Evolutionary conservation across 2,888 invertebrate genomes (phyloP).

Genomic region (Entomobrya multifasciata): DNA sequence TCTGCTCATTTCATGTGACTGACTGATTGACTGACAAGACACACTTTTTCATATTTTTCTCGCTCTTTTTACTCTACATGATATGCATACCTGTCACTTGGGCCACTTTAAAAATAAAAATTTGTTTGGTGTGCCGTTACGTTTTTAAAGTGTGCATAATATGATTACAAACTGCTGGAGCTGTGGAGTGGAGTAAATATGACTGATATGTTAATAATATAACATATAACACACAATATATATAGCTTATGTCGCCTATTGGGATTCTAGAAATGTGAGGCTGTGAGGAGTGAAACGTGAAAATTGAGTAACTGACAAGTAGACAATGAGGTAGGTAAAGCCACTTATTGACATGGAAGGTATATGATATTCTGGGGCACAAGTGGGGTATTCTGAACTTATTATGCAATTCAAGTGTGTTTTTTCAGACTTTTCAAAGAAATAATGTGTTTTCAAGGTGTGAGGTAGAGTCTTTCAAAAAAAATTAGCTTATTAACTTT

Average conservation of each 20-base stretch:
- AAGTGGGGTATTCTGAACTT: slow-evolving; percentile 14
- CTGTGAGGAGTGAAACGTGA: slow-evolving; percentile 38
- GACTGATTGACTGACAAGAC: slow-evolving; percentile 69
- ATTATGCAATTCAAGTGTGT: neutral
- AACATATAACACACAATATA: neutral
- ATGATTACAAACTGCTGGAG: neutral
- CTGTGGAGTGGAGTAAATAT: neutral
- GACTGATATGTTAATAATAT: slow-evolving; percentile 12
- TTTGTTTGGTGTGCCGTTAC: slow-evolving; percentile 18
- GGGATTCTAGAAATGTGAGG: neutral
- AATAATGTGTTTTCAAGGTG: slow-evolving; percentile 70
- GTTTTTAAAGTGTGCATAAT: slow-evolving; percentile 4
- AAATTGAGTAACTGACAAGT: slow-evolving; percentile 55
- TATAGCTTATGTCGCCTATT: slow-evolving; percentile 1
- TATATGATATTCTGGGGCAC: slow-evolving; percentile 28
- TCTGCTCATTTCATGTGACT: slow-evolving; percentile 13
- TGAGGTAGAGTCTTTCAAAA: slow-evolving; percentile 76
- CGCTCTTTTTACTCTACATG: slow-evolving; percentile 4
- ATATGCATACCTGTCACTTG: slow-evolving; percentile 32
- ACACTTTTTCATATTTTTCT: slow-evolving; percentile 35
- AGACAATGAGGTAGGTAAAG: slow-evolving; percentile 41
- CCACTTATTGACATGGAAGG: slow-evolving; percentile 9
- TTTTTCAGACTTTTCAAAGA: neutral
- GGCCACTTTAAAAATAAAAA: slow-evolving; percentile 45
- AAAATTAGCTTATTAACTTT: slow-evolving; percentile 77